A percentile compares a stretch with the other conserved stretches of the same genome.
Conservation (phyloP, 2,113 vertebrate species). For the Triplophysa dalaica region DNA sequence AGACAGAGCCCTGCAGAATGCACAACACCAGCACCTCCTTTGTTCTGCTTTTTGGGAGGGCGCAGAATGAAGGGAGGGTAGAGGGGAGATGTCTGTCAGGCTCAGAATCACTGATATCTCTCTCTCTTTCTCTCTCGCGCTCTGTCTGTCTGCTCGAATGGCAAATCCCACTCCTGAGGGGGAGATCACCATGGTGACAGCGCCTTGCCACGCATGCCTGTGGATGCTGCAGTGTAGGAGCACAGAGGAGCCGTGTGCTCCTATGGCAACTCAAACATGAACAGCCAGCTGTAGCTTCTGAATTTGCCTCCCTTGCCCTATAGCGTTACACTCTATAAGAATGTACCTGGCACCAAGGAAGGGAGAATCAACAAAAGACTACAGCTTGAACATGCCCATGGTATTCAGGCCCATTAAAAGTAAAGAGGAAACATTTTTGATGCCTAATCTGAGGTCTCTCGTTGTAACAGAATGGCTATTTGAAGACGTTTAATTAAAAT, state of each 20-base stretch:
- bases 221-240: conserved; percentile 73
- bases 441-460: not conserved
- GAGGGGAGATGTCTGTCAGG: conserved; percentile 52
- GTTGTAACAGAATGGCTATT: conserved; percentile 17
- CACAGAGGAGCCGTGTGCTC: conserved; percentile 66
- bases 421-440: conserved; percentile 28
- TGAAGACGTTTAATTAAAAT: conserved; percentile 26
- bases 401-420: conserved; percentile 44
- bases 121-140: conserved; percentile 25
- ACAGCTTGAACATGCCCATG: conserved; percentile 1
- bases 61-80: conserved; percentile 44
- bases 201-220: conserved; percentile 63
- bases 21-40: conserved; percentile 54
- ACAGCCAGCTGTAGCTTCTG: conserved; percentile 41
- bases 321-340: not conserved
- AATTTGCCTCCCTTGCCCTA: conserved; percentile 18
- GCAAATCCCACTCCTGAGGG: conserved; percentile 65
- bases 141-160: conserved; percentile 63
- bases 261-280: conserved; percentile 69
- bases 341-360: conserved; percentile 24
- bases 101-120: conserved; percentile 44
- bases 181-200: conserved; percentile 79
- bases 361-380: conserved; percentile 37
- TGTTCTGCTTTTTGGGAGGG: conserved; percentile 54
- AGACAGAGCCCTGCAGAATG: conserved; percentile 54